phyloP scores from a whole-genome alignment of 1,140 invertebrate genomes.

The Phymastichus coffea region DNA sequence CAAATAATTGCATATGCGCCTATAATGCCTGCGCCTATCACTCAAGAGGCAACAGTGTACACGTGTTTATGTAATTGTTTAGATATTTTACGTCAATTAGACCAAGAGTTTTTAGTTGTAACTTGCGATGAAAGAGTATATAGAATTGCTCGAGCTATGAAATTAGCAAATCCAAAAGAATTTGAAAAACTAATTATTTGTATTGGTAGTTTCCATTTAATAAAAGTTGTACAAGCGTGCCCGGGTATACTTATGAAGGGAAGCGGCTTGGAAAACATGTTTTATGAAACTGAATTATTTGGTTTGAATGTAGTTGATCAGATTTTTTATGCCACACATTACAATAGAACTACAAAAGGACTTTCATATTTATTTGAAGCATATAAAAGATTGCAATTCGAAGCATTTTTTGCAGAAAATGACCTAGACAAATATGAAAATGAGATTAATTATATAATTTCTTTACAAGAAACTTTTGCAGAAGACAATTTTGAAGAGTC shows the following conservation, averaged over 20 bases:
- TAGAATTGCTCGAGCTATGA: slow-evolving; percentile 7
- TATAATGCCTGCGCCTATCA: slow-evolving; percentile 11
- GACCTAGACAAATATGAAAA: slow-evolving; percentile 2
- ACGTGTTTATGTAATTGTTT: slow-evolving; percentile 23
- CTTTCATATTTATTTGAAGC: slow-evolving; percentile 17
- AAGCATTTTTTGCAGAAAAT: slow-evolving; percentile 15
- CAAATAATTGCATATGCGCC: slow-evolving; percentile 20
- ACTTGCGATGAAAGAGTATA: slow-evolving; percentile 25
- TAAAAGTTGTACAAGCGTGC: slow-evolving; percentile 12
- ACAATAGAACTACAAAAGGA: slow-evolving; percentile 19
- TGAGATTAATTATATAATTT: neutral
- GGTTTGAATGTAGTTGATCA: slow-evolving; percentile 17
- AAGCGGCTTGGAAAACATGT: slow-evolving; percentile 27
- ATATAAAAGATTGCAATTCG: slow-evolving; percentile 20
- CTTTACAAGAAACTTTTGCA: neutral
- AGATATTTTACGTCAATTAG: slow-evolving; percentile 13
- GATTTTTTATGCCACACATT: slow-evolving; percentile 24
- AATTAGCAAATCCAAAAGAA: neutral
- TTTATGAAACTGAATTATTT: slow-evolving; percentile 20
- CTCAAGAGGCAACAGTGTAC: slow-evolving; percentile 19
- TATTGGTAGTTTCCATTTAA: slow-evolving; percentile 26
- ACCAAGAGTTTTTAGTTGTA: slow-evolving; percentile 18
- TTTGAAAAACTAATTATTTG: slow-evolving; percentile 24
- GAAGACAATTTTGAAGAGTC: neutral
- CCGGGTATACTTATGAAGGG: slow-evolving; percentile 24